Percentiles rank a stretch among this genome's conserved stretches.
Conservation (phyloP, 2,113 vertebrate species). For the Notiomystis cincta region DNA sequence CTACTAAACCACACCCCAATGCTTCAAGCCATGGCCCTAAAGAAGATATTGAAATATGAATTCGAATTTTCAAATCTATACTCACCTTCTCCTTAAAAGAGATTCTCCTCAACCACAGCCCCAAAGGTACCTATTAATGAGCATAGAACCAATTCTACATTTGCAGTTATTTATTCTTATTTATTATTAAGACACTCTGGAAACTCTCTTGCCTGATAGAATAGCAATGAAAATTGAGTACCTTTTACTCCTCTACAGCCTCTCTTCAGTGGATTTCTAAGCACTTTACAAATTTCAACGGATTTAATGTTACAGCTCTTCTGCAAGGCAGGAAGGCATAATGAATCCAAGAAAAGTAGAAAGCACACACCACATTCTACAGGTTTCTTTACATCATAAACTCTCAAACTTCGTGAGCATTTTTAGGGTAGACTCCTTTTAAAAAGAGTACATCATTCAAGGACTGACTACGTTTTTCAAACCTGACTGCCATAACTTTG, state of each 20-base stretch:
- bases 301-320: constrained; percentile 40
- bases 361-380: neutral
- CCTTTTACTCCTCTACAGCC: constrained; percentile 13
- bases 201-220: neutral
- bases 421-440: neutral
- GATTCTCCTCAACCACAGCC: neutral
- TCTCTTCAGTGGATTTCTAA: constrained; percentile 40
- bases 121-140: neutral
- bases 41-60: neutral
- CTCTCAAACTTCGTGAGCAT: neutral
- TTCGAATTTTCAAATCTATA: neutral
- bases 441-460: neutral
- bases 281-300: constrained; percentile 31
- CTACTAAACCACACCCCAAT: neutral
- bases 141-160: neutral
- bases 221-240: constrained; percentile 8
- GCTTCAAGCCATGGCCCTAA: neutral
- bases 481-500: neutral
- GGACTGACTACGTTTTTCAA: neutral
- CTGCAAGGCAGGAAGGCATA: constrained; percentile 6
- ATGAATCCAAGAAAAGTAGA: neutral
- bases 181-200: neutral
- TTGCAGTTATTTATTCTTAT: constrained; percentile 33
- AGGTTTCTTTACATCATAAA: constrained; percentile 30
- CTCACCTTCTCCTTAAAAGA: neutral